A percentile compares a stretch with the other conserved stretches of the same genome.
These are phyloP conservation scores for Monopis laevigella DNA, from an alignment of 2,888 invertebrate genomes.

Conservation along the genomic window DNA sequence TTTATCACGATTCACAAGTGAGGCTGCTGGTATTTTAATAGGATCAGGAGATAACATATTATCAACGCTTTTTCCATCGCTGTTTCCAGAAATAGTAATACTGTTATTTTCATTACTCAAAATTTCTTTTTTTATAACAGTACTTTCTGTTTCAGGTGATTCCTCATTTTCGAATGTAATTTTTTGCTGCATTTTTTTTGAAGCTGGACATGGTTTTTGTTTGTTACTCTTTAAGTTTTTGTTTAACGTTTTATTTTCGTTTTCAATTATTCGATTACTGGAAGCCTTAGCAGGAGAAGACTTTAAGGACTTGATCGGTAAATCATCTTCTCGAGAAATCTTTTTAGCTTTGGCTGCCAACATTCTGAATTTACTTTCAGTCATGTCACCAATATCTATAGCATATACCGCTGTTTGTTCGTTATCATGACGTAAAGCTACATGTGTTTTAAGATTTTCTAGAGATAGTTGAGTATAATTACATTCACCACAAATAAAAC, in stretches of 20 bases:
- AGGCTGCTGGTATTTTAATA: not conserved
- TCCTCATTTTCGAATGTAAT: conserved; percentile 44
- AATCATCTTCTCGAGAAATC: too few species aligned
- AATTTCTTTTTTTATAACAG: conserved; percentile 10
- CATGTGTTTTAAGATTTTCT: conserved; percentile 70
- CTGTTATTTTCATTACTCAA: not conserved
- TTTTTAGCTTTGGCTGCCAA: too few species aligned
- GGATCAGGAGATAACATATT: not conserved
- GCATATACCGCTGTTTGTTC: conserved; percentile 52
- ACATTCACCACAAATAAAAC: conserved; percentile 76
- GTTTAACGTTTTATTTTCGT: too few species aligned
- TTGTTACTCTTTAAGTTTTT: too few species aligned
- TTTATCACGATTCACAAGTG: not conserved
- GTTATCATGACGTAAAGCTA: conserved; percentile 62
- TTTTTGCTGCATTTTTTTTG: conserved; percentile 31
- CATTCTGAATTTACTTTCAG: too few species aligned
- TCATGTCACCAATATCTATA: conserved; percentile 43
- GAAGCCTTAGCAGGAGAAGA: too few species aligned
- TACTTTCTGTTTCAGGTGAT: conserved; percentile 22
- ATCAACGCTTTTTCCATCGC: too few species aligned
- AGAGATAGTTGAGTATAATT: conserved; percentile 76
- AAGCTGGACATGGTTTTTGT: not conserved
- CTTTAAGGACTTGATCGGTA: too few species aligned
- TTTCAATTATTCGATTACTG: too few species aligned
- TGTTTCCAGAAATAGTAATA: too few species aligned